Conservation (phyloP, 23 tunicate species). For the Phallusia fumigata region DNA sequence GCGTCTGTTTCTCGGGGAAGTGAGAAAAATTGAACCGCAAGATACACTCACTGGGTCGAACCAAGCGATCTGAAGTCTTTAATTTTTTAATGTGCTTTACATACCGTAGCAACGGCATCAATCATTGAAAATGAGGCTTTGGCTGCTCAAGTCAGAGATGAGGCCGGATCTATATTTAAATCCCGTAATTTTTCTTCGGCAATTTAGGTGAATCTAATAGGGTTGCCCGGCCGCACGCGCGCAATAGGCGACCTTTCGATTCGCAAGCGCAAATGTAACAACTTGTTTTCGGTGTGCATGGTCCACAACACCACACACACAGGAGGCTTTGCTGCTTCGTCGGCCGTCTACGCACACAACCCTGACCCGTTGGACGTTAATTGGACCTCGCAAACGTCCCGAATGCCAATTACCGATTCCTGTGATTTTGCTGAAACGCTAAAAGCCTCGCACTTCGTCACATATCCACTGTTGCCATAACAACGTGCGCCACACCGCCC, state of each 20-base stretch:
- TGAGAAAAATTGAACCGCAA: too few relatives aligned
- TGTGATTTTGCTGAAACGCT: background rate
- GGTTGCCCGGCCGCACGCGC: conserved; percentile 1
- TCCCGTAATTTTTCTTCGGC: conserved; percentile 1
- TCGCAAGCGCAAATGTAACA: background rate
- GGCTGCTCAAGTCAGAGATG: too few relatives aligned
- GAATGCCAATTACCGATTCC: background rate
- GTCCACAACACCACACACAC: background rate
- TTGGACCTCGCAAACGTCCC: background rate
- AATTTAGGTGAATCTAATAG: background rate
- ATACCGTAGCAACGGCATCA: too few relatives aligned
- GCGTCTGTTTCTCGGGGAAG: too few relatives aligned
- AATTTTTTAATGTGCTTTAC: too few relatives aligned
- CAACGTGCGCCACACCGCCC: background rate
- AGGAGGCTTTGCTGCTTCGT: background rate
- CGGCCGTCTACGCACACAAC: too few relatives aligned
- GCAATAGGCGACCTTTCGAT: conserved; percentile 5
- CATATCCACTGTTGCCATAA: conserved; percentile 11
- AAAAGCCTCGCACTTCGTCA: background rate
- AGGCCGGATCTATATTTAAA: conserved; percentile 2
- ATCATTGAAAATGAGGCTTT: too few relatives aligned
- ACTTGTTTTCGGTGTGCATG: background rate
- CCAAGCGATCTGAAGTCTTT: too few relatives aligned
- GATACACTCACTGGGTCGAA: too few relatives aligned
- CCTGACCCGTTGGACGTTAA: background rate